Evolutionary conservation across 2,113 vertebrate genomes (phyloP).

Genomic region (Sakesphorus luctuosus): DNA sequence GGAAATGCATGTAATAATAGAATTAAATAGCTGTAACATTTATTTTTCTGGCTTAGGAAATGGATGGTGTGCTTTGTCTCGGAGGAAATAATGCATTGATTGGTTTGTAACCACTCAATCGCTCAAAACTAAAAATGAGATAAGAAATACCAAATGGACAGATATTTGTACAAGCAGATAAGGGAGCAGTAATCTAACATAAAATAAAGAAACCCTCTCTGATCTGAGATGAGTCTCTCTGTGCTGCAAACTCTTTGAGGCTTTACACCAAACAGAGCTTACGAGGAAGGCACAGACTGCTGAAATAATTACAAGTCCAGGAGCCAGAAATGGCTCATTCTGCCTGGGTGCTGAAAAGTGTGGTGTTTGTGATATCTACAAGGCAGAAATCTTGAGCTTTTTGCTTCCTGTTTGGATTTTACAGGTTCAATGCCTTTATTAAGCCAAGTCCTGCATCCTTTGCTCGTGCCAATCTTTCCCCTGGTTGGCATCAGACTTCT

Average conservation of each 20-base stretch:
- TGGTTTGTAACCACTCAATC: constrained; percentile 58
- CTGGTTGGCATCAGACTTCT: not conserved
- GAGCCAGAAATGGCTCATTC: not conserved
- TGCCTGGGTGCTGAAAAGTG: not conserved
- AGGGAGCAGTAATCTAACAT: not conserved
- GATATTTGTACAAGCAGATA: constrained; percentile 8
- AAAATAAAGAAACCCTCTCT: not conserved
- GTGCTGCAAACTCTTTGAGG: constrained; percentile 12
- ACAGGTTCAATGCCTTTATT: not conserved
- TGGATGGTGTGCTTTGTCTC: constrained; percentile 39
- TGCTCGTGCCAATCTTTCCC: not conserved
- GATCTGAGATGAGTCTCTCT: not conserved
- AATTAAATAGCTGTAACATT: constrained; percentile 46
- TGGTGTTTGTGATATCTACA: not conserved
- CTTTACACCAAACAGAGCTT: not conserved
- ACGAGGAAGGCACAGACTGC: not conserved
- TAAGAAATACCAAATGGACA: not conserved
- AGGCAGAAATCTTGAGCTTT: not conserved
- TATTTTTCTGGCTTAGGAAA: constrained; percentile 55
- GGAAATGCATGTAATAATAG: constrained; percentile 45
- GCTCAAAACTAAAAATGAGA: constrained; percentile 39
- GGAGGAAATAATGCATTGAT: constrained; percentile 68
- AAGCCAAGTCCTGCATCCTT: not conserved
- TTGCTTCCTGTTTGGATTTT: not conserved
- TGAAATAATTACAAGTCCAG: not conserved